Evolutionary conservation across 2,888 invertebrate species (phyloP), one percentile per base, ranked within the genome.

Genomic region (Rotaria magnacalcarata): DNA sequence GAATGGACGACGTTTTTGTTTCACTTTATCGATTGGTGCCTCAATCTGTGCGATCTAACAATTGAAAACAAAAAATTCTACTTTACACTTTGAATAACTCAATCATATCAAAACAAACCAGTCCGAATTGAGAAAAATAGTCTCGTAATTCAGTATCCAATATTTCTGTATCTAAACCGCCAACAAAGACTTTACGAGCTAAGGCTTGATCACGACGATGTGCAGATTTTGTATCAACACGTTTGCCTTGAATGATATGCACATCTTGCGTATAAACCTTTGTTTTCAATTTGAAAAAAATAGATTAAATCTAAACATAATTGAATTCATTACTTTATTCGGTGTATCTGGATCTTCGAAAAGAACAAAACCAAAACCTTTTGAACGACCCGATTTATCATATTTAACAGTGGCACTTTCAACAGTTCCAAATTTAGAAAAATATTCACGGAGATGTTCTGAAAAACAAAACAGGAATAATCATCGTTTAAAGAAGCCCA

Each of bases 181-280:
- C 84, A 24, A 84, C 84, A 54, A 84, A 84, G 4, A 84, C 56
- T 84, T 84, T 84, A n/a, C 84, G 84, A 27, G 84, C 80, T n/a
- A 80, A 80, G 3, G 80, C 80, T 80, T 80, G 80, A 80, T 80
- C 80, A 34, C 84, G 84, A 27, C 84, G 50, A 54, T 54, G 56
- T 27, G 84, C 84, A 34, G 52, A 54, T 54, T 84, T 84, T 8
- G 84, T 50, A 84, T 84, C 84, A 34, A 84, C 84, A 41, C 56
- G 52, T 84, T 84, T 84, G 41, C 84, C 84, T 54, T 54, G 52
- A 52, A 84, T 84, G 8, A 54, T 10, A 84, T 84, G 84, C 14
- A 27, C 24, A 11, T 84, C 84, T 34, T 52, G 52, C 11, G 52
- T 10, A n/a, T 54, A 84, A 52, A 84, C 84, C 84, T 84, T 27